Conservation (phyloP, 2,888 invertebrate species). For the Unio pictorum region DNA sequence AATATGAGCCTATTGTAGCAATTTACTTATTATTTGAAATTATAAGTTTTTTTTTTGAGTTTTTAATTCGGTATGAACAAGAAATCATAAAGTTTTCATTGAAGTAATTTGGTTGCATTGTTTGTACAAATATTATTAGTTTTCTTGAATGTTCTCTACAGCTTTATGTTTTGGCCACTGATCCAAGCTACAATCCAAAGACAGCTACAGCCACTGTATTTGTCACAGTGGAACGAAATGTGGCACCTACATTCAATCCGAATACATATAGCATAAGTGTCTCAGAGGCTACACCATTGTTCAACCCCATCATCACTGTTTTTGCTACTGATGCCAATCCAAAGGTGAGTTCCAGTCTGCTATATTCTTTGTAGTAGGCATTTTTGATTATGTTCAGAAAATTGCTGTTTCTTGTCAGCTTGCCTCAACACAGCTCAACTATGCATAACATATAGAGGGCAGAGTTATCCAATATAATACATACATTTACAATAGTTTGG, state of each 20-base stretch:
- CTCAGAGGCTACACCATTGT: slow-evolving; percentile 26
- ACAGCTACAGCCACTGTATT: slow-evolving; percentile 56
- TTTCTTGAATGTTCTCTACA: slow-evolving; percentile 27
- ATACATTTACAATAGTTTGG: no score
- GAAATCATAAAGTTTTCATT: no score
- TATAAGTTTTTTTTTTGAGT: no score
- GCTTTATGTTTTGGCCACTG: slow-evolving; percentile 55
- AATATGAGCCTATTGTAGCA: no score
- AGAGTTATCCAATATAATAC: no score
- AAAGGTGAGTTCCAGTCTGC: slow-evolving; percentile 28
- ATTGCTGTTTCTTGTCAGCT: no score
- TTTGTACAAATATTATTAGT: background rate
- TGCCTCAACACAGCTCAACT: no score
- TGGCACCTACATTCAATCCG: slow-evolving; percentile 28
- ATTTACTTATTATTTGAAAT: no score
- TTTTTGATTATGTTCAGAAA: no score
- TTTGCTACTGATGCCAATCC: slow-evolving; percentile 57
- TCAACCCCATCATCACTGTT: slow-evolving; percentile 37
- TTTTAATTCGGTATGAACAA: no score
- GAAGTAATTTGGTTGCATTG: no score
- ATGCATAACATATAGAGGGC: no score
- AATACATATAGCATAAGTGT: slow-evolving; percentile 17
- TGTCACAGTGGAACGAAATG: slow-evolving; percentile 57
- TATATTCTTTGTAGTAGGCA: background rate
- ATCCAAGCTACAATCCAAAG: slow-evolving; percentile 44